These are phyloP conservation scores for Cyclargus thomasi DNA, from an alignment of 1,140 invertebrate species.

Conservation along the genomic window DNA sequence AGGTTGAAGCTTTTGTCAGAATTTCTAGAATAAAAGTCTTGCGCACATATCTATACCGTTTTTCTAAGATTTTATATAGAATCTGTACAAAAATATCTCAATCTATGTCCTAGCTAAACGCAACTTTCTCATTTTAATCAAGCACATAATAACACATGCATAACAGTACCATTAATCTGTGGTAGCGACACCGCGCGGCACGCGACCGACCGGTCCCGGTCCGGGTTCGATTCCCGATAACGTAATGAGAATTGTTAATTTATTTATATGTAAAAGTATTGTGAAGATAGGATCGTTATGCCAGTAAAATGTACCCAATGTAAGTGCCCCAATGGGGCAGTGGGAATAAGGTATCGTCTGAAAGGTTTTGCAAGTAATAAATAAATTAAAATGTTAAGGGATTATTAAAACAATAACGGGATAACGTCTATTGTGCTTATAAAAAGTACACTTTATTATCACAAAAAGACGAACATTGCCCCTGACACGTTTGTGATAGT, in stretches of 20 bases:
- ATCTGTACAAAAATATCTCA: neutral
- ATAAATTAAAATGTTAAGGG: no score
- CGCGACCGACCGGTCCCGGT: slow-evolving; percentile 52
- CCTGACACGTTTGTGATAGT: no score
- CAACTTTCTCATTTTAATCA: neutral
- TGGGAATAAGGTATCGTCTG: neutral
- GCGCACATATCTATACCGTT: no score
- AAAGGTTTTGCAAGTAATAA: no score
- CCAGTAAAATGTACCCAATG: neutral
- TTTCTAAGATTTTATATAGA: no score
- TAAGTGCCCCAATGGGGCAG: neutral
- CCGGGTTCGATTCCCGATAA: slow-evolving; percentile 61
- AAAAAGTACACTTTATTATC: no score
- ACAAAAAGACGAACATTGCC: no score
- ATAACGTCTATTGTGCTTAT: no score
- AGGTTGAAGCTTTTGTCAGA: no score
- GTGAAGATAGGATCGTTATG: neutral
- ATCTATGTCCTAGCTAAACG: neutral
- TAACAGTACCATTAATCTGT: slow-evolving; percentile 27
- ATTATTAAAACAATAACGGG: no score
- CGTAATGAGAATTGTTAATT: slow-evolving; percentile 62
- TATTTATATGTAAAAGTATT: slow-evolving; percentile 40
- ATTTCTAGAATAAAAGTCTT: no score
- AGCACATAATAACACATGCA: slow-evolving; percentile 10
- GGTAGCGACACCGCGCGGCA: slow-evolving; percentile 46